phyloP scores from a whole-genome alignment of 2,888 invertebrate genomes.

The Marasmarcha lunaedactyla region DNA sequence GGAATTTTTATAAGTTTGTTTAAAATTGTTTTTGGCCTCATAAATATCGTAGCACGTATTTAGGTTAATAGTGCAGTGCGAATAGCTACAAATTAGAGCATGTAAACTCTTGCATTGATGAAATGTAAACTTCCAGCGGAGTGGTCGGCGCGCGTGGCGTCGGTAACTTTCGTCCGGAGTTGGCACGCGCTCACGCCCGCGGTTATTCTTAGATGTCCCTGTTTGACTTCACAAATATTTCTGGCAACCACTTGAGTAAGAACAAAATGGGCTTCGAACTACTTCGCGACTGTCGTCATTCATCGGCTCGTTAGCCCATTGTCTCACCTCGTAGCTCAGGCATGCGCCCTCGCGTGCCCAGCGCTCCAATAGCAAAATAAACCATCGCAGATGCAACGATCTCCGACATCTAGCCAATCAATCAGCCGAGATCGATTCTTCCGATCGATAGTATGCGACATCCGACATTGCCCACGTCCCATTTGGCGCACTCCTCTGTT shows the following conservation, averaged over 20 bases:
- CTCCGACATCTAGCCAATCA: constrained; percentile 48
- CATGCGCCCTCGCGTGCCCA: constrained; percentile 27
- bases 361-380: constrained; percentile 50
- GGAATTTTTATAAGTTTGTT: no score
- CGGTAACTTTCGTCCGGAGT: constrained; percentile 39
- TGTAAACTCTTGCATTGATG: constrained; percentile 8
- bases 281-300: constrained; percentile 51
- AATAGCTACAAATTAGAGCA: no score
- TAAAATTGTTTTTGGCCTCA: no score
- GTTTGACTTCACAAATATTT: constrained; percentile 46
- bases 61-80: no score
- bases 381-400: constrained; percentile 36
- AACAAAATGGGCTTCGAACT: constrained; percentile 44
- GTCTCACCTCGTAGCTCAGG: constrained; percentile 50
- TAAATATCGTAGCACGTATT: no score
- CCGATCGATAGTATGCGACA: constrained; percentile 42
- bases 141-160: constrained; percentile 44
- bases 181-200: constrained; percentile 53
- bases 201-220: constrained; percentile 59
- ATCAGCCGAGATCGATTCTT: constrained; percentile 57
- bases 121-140: constrained; percentile 27
- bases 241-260: constrained; percentile 55
- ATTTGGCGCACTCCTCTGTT: constrained; percentile 28
- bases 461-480: constrained; percentile 30
- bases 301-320: constrained; percentile 62